These are phyloP conservation scores for Ophion ellenae DNA, from an alignment of 2,888 invertebrate species.

Conservation along the genomic window DNA sequence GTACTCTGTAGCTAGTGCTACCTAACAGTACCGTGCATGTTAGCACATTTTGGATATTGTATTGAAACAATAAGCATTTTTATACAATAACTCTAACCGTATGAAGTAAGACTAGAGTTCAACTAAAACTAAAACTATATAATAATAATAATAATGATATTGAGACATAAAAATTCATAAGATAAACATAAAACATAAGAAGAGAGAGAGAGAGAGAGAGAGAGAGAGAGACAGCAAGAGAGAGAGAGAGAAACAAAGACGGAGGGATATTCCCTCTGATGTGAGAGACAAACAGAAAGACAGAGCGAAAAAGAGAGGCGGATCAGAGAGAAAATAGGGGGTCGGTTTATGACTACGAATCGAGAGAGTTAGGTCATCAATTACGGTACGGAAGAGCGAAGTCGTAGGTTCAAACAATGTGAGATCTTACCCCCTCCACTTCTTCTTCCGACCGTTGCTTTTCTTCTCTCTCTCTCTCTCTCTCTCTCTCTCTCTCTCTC, in stretches of 20 bases:
- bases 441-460: constrained; percentile 36
- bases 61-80: too few relatives aligned
- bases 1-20: too few relatives aligned
- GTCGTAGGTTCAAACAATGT: constrained; percentile 82
- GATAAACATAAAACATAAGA: constrained; percentile 50
- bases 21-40: too few relatives aligned
- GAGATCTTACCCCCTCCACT: constrained; percentile 46
- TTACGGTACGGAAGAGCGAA: constrained; percentile 83
- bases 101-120: too few relatives aligned
- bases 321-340: background rate
- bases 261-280: too few relatives aligned
- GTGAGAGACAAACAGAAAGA: constrained; percentile 57
- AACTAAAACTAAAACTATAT: too few relatives aligned
- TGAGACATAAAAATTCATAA: constrained; percentile 38
- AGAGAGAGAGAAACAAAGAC: too few relatives aligned
- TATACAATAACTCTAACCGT: too few relatives aligned
- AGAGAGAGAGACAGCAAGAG: constrained; percentile 63
- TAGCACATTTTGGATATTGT: too few relatives aligned
- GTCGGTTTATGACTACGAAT: constrained; percentile 50
- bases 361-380: constrained; percentile 77
- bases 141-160: too few relatives aligned
- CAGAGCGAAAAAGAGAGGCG: constrained; percentile 24
- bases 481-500: background rate
- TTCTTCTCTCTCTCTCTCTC: background rate
- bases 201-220: constrained; percentile 57